Percentiles rank a stretch among this genome's conserved stretches.
Conservation (phyloP, 2,113 vertebrate genomes). For the Meles meles region DNA sequence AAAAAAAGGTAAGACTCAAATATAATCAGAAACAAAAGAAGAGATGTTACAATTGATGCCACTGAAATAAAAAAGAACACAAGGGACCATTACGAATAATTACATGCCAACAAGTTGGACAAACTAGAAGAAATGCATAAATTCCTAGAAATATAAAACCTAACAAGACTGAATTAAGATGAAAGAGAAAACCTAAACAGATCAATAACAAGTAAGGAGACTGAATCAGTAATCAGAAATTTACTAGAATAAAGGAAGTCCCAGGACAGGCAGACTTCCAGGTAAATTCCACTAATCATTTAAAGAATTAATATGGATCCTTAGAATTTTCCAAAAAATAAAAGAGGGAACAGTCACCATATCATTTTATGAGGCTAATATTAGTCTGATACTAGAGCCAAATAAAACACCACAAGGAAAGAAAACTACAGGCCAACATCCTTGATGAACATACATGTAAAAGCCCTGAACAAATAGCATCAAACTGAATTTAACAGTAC, state of each 20-base stretch:
- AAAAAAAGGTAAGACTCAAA: background rate
- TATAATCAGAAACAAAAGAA: background rate
- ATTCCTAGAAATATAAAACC: background rate
- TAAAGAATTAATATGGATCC: background rate
- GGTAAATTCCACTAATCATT: background rate
- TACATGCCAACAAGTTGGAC: background rate
- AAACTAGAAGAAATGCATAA: background rate
- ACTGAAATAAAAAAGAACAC: background rate
- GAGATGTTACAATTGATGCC: background rate
- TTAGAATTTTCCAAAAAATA: background rate
- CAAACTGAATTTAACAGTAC: background rate
- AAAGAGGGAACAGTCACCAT: background rate
- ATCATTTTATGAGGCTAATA: background rate
- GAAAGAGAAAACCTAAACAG: background rate
- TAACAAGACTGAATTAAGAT: background rate
- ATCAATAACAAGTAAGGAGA: background rate
- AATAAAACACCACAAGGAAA: background rate
- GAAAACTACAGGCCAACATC: background rate
- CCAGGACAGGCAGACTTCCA: background rate
- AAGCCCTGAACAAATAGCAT: background rate
- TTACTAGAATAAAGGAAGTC: background rate
- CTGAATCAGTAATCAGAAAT: background rate
- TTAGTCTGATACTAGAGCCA: background rate
- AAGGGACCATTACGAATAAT: background rate
- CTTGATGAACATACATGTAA: background rate